These are phyloP conservation scores for Diorhabda sublineata DNA, from an alignment of 1,140 invertebrate genomes.

Conservation along the genomic window DNA sequence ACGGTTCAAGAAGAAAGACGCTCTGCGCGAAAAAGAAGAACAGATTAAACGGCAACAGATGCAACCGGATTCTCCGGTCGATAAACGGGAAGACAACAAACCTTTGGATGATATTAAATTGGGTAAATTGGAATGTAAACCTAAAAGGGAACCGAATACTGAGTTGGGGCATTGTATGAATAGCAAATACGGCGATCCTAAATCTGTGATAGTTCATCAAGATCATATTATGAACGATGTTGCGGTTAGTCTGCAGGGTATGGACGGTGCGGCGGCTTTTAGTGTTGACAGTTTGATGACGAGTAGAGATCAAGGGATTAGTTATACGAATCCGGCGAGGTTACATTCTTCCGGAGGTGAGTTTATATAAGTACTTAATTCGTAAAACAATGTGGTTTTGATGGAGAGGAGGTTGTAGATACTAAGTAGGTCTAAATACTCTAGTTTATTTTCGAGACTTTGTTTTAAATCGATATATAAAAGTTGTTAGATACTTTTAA, in stretches of 20 bases:
- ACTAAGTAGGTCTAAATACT: no score
- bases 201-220: conserved; percentile 48
- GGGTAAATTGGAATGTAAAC: conserved; percentile 54
- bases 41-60: conserved; percentile 73
- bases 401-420: no score
- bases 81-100: conserved; percentile 51
- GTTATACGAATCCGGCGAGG: conserved; percentile 49
- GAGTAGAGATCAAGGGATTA: conserved; percentile 42
- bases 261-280: conserved; percentile 48
- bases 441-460: no score
- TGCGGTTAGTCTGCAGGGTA: conserved; percentile 48
- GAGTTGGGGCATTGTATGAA: conserved; percentile 50
- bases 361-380: background rate
- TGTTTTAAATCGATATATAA: no score
- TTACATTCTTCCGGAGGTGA: conserved; percentile 49
- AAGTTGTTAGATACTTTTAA: no score
- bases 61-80: conserved; percentile 45
- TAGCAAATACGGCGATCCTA: conserved; percentile 41
- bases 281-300: conserved; percentile 55
- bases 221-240: conserved; percentile 50
- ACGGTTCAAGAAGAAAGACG: conserved; percentile 96
- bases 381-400: background rate
- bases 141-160: conserved; percentile 60
- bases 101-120: conserved; percentile 49
- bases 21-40: conserved; percentile 81